Evolutionary conservation across 2,113 vertebrate genomes (phyloP).

Genomic region (Telmatochromis bifrenatus): DNA sequence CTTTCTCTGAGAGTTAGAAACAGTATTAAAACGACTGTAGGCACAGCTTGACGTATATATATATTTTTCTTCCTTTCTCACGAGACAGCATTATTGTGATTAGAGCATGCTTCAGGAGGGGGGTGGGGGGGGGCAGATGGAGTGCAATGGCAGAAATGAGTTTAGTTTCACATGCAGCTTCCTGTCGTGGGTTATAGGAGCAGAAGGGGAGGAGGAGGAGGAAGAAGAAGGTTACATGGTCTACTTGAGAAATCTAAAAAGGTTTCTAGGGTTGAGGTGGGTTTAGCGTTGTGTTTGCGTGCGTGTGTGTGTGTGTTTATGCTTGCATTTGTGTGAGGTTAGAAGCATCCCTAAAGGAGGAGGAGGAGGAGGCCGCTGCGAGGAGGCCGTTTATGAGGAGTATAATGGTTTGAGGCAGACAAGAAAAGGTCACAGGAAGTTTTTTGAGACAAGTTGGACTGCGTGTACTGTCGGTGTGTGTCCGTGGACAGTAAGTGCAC

Average conservation of each 20-base stretch:
- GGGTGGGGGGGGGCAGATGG: not conserved
- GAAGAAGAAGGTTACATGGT: constrained; percentile 8
- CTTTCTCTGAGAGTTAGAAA: constrained; percentile 35
- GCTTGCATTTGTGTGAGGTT: constrained; percentile 36
- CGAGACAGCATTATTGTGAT: constrained; percentile 50
- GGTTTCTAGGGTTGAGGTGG: constrained; percentile 19
- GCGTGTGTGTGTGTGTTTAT: not conserved
- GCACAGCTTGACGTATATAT: constrained; percentile 50
- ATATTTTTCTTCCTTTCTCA: constrained; percentile 3
- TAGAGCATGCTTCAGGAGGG: constrained; percentile 58
- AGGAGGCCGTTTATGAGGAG: constrained; percentile 53
- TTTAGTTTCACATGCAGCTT: constrained; percentile 67
- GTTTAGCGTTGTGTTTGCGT: not conserved
- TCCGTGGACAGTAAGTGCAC: constrained; percentile 5
- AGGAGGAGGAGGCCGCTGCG: constrained; percentile 22
- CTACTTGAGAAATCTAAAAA: constrained; percentile 20
- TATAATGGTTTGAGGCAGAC: constrained; percentile 73
- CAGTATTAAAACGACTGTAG: constrained; percentile 40
- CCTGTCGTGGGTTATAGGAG: constrained; percentile 27
- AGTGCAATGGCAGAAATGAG: constrained; percentile 27
- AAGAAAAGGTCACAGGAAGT: constrained; percentile 44
- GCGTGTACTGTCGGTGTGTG: constrained; percentile 7
- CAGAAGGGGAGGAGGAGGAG: constrained; percentile 2
- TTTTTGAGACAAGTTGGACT: constrained; percentile 35
- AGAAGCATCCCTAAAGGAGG: constrained; percentile 31